A percentile compares a stretch with the other conserved stretches of the same genome.
phyloP scores from a whole-genome alignment of 2,888 invertebrate genomes.

The Brachyptera risi region DNA sequence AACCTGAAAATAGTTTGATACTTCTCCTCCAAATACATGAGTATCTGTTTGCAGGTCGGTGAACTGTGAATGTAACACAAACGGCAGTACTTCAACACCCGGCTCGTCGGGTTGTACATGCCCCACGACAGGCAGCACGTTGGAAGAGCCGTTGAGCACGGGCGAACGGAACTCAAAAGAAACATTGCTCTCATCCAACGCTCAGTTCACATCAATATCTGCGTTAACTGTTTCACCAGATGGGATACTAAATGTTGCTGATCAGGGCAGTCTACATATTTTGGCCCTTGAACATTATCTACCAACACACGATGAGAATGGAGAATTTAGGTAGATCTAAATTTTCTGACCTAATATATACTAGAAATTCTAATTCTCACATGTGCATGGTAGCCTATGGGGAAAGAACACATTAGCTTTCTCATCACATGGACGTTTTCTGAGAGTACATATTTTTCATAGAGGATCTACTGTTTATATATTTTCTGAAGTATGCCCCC shows the following conservation, averaged over 20 bases:
- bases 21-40: background rate
- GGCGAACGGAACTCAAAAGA: conserved; percentile 61
- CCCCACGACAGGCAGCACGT: conserved; percentile 50
- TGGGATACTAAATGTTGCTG: conserved; percentile 93
- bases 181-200: conserved; percentile 83
- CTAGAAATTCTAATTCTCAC: too few relatives aligned
- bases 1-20: background rate
- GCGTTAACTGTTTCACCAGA: conserved; percentile 92
- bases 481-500: too few relatives aligned
- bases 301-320: conserved; percentile 81
- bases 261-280: conserved; percentile 84
- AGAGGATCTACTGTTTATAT: too few relatives aligned
- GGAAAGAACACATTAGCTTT: too few relatives aligned
- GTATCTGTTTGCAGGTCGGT: conserved; percentile 40
- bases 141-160: conserved; percentile 16
- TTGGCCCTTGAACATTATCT: conserved; percentile 81
- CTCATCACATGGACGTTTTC: too few relatives aligned
- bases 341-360: background rate
- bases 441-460: too few relatives aligned
- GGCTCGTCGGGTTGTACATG: conserved; percentile 41
- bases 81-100: conserved; percentile 39
- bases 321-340: conserved; percentile 63
- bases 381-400: too few relatives aligned
- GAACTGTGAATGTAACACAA: conserved; percentile 46
- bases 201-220: conserved; percentile 82